These are phyloP conservation scores for Lasioglossum figueresi DNA, from an alignment of 2,888 invertebrate genomes.

Conservation along the genomic window DNA sequence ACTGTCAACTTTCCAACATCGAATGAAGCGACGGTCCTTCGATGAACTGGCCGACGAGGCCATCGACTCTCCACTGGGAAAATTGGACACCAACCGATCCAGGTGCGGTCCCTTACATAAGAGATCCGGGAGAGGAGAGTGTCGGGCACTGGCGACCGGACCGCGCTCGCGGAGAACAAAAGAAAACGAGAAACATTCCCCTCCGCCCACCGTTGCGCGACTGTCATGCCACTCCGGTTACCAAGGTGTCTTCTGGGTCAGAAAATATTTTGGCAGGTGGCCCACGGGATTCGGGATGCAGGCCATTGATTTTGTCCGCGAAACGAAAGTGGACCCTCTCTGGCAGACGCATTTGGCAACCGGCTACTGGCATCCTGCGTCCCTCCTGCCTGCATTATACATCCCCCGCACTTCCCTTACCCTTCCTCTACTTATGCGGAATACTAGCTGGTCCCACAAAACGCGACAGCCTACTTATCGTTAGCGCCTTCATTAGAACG, in stretches of 20 bases:
- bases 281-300: conserved; percentile 43
- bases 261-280: conserved; percentile 69
- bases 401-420: neutral
- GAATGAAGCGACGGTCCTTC: neutral
- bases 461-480: conserved; percentile 38
- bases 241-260: conserved; percentile 42
- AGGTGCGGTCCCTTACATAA: conserved; percentile 35
- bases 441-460: neutral
- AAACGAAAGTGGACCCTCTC: conserved; percentile 57
- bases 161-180: conserved; percentile 28
- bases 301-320: conserved; percentile 64
- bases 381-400: neutral
- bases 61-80: conserved; percentile 7
- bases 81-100: conserved; percentile 37
- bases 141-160: conserved; percentile 20
- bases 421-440: neutral
- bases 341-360: conserved; percentile 42
- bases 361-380: neutral
- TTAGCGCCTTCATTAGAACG: conserved; percentile 43
- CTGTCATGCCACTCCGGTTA: conserved; percentile 24
- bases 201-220: conserved; percentile 10
- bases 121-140: neutral
- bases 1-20: neutral
- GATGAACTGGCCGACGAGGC: neutral
- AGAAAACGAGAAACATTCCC: conserved; percentile 24